phyloP scores from a whole-genome alignment of 2,797 vertebrate species.

The Centropyge bicolor region DNA sequence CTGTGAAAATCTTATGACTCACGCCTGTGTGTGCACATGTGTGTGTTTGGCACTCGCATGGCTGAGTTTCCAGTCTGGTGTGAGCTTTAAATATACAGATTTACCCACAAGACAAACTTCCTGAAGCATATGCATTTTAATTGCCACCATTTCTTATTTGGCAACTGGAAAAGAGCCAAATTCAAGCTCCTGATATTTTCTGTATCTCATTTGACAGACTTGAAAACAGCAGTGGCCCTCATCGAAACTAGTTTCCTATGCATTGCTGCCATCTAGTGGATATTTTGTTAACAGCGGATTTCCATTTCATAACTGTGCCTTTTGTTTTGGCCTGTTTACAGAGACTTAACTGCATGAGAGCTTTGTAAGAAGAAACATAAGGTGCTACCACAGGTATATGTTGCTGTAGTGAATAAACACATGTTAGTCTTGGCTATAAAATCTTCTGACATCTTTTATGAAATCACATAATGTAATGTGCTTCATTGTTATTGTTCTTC shows the following conservation, averaged over 20 bases:
- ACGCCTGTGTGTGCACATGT: conserved; percentile 16
- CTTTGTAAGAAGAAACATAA: conserved; percentile 2
- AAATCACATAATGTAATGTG: neutral
- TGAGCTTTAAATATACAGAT: conserved; percentile 55
- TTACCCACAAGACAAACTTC: conserved; percentile 56
- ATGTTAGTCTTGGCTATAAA: neutral
- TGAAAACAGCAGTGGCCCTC: neutral
- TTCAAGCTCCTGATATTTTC: conserved; percentile 13
- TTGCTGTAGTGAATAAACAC: conserved; percentile 2
- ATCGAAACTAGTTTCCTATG: conserved; percentile 30
- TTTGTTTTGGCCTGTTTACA: conserved; percentile 18
- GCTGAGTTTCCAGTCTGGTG: conserved; percentile 39
- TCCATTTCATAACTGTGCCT: neutral
- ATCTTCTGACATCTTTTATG: neutral
- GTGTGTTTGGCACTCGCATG: neutral
- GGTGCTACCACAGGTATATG: neutral
- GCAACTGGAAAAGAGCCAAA: conserved; percentile 45
- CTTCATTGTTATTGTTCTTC: neutral
- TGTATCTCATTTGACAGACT: conserved; percentile 22
- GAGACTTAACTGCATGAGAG: conserved; percentile 11
- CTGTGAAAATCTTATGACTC: conserved; percentile 33
- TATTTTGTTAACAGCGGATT: neutral
- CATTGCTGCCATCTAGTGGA: conserved; percentile 76
- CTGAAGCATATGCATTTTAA: conserved; percentile 52
- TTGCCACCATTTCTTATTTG: conserved; percentile 52